Base-by-base conservation (phyloP, 2,888 invertebrate genomes). In the Nasonia oneida region DNA sequence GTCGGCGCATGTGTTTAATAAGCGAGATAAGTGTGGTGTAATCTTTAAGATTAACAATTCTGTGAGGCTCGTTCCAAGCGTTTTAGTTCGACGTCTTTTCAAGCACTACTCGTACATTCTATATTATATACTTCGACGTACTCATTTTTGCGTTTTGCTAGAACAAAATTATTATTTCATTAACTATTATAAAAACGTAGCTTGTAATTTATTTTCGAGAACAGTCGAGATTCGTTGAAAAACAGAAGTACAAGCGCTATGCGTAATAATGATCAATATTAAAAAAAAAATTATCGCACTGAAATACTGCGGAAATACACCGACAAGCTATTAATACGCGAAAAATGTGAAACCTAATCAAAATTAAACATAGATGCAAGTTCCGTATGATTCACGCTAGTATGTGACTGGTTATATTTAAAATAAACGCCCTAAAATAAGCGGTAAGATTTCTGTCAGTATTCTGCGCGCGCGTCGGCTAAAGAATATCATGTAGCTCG, bases 401-500 rank as follows among this genome's bases (percentile, higher is more conserved):
- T 82, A 83, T 85, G 85, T 80, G 87, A 74, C 80, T 83, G 84
- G 87, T 73, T 87, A 85, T 87, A 87, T 87, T 87, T 87, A 87
- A 87, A 87, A 87, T 87, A 85, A 87, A 78, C 83, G 87, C 85
- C 85, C 87, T 87, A 87, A 87, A 87, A 87, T 87, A 87, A 87
- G 83, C 76, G 50, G 79, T 83, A 80, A 83, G 83, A 77, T 83
- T 83, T 87, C 87, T 83, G 87, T 77, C 85, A 83, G 76, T 81
- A 61, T 79, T 75, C 78, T 79, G 74, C 67, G 50, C 74, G 61
- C 67, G 53, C 29, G 12, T 2, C 47, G 47, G 47, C 10, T 47
- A 47, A 47, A 47, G 10, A 47, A 47, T 47, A 47, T 47, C 47
- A 47, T 42, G 8, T 47, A 47, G 47, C 47, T 47, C 47, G 47